Percentiles rank a stretch among this genome's conserved stretches.
Conservation (phyloP, 2,888 invertebrate species). For the Geotrupes spiniger region DNA sequence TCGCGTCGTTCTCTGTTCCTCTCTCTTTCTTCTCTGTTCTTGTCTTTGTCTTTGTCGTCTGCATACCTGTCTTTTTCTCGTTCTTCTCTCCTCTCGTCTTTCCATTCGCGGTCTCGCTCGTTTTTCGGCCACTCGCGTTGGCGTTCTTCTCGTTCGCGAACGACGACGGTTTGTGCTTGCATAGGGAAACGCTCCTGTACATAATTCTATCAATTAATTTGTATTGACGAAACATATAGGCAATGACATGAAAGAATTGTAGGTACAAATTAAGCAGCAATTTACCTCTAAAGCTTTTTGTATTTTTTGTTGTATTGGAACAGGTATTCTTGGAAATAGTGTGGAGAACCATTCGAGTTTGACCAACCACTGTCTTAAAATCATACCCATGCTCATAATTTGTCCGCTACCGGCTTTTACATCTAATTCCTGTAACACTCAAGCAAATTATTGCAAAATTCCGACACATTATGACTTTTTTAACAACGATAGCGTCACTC, state of each 20-base stretch:
- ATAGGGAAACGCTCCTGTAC: constrained; percentile 44
- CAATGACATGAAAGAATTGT: not conserved
- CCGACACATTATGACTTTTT: not conserved
- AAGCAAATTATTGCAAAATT: constrained; percentile 5
- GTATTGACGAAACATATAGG: too few species aligned
- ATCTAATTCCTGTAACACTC: constrained; percentile 74
- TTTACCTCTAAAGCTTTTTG: constrained; percentile 66
- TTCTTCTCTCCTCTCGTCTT: constrained; percentile 35
- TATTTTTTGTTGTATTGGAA: constrained; percentile 92
- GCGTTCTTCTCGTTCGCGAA: constrained; percentile 15
- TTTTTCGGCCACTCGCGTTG: constrained; percentile 29
- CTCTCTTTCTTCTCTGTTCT: constrained; percentile 37
- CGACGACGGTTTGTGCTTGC: constrained; percentile 31
- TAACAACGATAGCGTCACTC: constrained; percentile 33
- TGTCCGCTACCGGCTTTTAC: constrained; percentile 98
- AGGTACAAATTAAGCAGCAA: constrained; percentile 21
- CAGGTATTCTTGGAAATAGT: constrained; percentile 96
- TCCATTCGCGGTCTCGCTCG: constrained; percentile 39
- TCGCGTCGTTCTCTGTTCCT: constrained; percentile 35
- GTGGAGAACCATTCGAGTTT: constrained; percentile 99
- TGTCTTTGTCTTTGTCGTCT: constrained; percentile 28
- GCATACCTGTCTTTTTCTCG: constrained; percentile 28
- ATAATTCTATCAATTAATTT: not conserved
- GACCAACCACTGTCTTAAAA: constrained; percentile 87
- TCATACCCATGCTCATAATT: constrained; percentile 86